Evolutionary conservation across 2,797 vertebrate species (phyloP).

Genomic region (Hoplostethus atlanticus): DNA sequence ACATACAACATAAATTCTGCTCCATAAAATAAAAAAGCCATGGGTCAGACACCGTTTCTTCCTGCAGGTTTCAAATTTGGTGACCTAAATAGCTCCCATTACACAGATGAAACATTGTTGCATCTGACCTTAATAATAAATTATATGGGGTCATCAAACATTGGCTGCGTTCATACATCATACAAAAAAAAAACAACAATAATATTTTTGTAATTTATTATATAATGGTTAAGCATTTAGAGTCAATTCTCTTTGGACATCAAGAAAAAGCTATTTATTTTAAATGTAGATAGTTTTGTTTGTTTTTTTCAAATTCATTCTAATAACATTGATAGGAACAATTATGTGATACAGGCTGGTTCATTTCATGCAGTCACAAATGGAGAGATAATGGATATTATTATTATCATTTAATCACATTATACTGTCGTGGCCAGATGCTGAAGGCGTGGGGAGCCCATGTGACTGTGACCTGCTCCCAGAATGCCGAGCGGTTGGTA

Average conservation of each 20-base stretch:
- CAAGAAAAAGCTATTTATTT: too few relatives aligned
- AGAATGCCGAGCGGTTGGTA: constrained; percentile 88
- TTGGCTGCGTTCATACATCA: background rate
- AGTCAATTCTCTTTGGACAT: too few relatives aligned
- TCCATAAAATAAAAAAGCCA: too few relatives aligned
- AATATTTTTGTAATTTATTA: too few relatives aligned
- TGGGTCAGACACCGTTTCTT: background rate
- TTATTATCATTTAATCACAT: background rate
- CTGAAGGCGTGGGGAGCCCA: constrained; percentile 95
- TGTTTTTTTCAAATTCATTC: too few relatives aligned
- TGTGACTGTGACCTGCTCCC: constrained; percentile 95
- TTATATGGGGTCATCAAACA: constrained; percentile 17
- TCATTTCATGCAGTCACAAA: background rate
- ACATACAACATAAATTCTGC: constrained; percentile 4
- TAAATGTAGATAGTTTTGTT: too few relatives aligned
- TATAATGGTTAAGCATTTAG: too few relatives aligned
- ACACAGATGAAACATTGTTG: constrained; percentile 4
- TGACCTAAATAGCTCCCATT: constrained; percentile 41
- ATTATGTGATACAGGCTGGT: too few relatives aligned
- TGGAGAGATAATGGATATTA: background rate
- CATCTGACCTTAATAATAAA: constrained; percentile 29
- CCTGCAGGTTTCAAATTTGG: constrained; percentile 8
- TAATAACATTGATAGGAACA: too few relatives aligned
- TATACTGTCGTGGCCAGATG: constrained; percentile 79
- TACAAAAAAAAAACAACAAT: too few relatives aligned